A percentile compares a stretch with the other conserved stretches of the same genome.
phyloP scores from a whole-genome alignment of 2,797 vertebrate species.

The Fistularia commersonii region DNA sequence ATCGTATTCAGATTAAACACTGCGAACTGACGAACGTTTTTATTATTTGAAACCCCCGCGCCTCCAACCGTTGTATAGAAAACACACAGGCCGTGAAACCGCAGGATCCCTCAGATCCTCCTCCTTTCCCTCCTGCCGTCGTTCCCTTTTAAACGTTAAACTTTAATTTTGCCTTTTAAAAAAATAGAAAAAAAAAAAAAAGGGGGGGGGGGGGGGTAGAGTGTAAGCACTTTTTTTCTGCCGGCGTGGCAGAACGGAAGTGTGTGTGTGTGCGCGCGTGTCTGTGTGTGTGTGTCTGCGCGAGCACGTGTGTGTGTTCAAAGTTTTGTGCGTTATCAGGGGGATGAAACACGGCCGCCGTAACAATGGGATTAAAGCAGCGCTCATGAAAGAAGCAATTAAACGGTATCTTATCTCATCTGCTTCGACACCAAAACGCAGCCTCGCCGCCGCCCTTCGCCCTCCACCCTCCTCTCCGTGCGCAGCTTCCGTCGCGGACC shows the following conservation, averaged over 20 bases:
- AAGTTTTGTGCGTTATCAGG: slow-evolving; percentile 69
- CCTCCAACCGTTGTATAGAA: too few relatives aligned
- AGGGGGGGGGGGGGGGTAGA: slow-evolving; percentile 37
- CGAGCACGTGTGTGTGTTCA: slow-evolving; percentile 29
- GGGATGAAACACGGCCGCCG: slow-evolving; percentile 62
- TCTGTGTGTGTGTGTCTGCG: slow-evolving; percentile 15
- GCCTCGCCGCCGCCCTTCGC: slow-evolving; percentile 35
- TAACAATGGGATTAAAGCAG: slow-evolving; percentile 75
- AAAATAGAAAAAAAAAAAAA: too few relatives aligned
- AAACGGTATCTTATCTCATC: slow-evolving; percentile 73
- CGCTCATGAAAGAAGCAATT: slow-evolving; percentile 74
- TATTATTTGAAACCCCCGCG: too few relatives aligned
- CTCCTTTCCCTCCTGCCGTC: slow-evolving; percentile 7
- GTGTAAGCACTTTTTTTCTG: slow-evolving; percentile 74
- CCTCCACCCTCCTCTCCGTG: background rate
- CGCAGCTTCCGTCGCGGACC: too few relatives aligned
- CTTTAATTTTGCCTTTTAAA: slow-evolving; percentile 60
- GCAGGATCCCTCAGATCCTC: too few relatives aligned
- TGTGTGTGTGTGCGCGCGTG: slow-evolving; percentile 11
- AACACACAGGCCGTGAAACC: too few relatives aligned
- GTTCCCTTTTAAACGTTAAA: slow-evolving; percentile 48
- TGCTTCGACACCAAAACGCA: slow-evolving; percentile 55
- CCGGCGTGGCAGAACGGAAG: slow-evolving; percentile 61
- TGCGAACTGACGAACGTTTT: too few relatives aligned
- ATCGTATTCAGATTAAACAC: too few relatives aligned